Evolutionary conservation across 2,113 vertebrate species (phyloP).

Genomic region (Sceloporus tristichus): DNA sequence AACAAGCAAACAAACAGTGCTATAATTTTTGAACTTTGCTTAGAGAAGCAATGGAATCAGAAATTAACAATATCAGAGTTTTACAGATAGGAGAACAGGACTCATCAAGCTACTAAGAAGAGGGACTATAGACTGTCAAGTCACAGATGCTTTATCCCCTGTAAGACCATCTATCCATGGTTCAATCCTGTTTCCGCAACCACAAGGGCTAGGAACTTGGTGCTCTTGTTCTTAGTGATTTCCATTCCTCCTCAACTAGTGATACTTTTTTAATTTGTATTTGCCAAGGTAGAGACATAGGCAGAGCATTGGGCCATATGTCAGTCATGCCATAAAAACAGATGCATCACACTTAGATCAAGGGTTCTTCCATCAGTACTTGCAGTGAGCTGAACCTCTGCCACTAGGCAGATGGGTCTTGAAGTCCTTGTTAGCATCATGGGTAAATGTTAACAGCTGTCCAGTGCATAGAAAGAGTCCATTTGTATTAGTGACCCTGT

Average conservation of each 20-base stretch:
- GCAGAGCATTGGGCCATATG: not conserved
- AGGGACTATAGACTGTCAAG: not conserved
- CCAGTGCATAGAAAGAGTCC: too few relatives aligned
- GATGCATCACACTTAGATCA: not conserved
- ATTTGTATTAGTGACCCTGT: too few relatives aligned
- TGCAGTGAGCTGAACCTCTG: too few relatives aligned
- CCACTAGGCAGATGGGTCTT: too few relatives aligned
- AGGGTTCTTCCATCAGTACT: not conserved
- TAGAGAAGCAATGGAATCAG: not conserved
- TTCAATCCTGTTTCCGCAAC: not conserved
- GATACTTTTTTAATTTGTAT: not conserved
- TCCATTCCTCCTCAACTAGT: too few relatives aligned
- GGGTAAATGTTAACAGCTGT: too few relatives aligned
- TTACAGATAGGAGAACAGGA: not conserved
- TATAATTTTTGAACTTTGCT: not conserved
- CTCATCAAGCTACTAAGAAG: not conserved
- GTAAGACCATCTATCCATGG: not conserved
- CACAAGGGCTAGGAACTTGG: not conserved
- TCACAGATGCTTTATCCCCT: not conserved
- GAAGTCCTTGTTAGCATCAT: too few relatives aligned
- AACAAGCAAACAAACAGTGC: too few relatives aligned
- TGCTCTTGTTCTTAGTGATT: not conserved
- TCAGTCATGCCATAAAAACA: not conserved
- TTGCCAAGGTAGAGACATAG: not conserved
- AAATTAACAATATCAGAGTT: not conserved